These are phyloP conservation scores for Mareca penelope DNA, from an alignment of 2,797 vertebrate genomes.

Conservation along the genomic window DNA sequence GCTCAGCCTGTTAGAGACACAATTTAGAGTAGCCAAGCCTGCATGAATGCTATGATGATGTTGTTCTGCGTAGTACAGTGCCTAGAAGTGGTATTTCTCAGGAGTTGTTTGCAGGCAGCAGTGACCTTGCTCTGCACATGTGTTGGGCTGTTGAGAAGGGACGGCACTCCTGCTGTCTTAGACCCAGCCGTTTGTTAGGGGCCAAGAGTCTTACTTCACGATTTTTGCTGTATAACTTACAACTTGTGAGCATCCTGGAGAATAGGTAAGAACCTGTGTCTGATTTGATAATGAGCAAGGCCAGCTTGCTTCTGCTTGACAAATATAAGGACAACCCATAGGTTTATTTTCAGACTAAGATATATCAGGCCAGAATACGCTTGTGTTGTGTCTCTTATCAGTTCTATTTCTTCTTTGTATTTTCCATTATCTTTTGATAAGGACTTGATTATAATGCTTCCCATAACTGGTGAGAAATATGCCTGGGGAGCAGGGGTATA, in stretches of 20 bases:
- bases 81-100: neutral
- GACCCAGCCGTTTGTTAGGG: neutral
- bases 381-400: neutral
- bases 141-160: neutral
- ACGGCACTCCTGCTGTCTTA: fast-evolving
- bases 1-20: fast-evolving
- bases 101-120: neutral
- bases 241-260: neutral
- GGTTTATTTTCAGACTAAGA: neutral
- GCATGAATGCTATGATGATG: neutral
- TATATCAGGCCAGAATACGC: neutral
- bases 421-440: neutral
- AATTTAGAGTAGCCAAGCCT: neutral
- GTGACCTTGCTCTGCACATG: neutral
- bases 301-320: neutral
- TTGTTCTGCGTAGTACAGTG: neutral
- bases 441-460: neutral
- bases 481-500: neutral
- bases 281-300: neutral
- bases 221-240: neutral
- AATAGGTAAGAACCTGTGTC: neutral
- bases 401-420: neutral
- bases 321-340: neutral
- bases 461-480: neutral
- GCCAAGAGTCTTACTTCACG: neutral